Evolutionary conservation across 1,140 invertebrate genomes (phyloP), one percentile per base, ranked within the genome.

Genomic region (Drusus annulatus): DNA sequence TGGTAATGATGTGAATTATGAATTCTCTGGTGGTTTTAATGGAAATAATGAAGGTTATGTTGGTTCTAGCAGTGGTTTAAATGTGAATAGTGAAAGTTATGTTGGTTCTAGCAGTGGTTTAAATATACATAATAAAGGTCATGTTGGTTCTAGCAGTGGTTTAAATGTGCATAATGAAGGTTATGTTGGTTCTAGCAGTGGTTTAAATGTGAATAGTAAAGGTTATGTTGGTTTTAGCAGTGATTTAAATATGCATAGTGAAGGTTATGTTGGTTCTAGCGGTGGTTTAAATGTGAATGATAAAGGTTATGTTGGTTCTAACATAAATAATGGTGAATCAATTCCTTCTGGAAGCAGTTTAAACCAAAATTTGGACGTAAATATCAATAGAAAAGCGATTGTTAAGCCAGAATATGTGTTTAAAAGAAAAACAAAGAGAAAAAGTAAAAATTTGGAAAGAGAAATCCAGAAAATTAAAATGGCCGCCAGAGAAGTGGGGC

Each of bases 331-430:
- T 13, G 36, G 8, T 45, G 10, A 45, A 13, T 45, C 10, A 45
- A 45, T 45, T 8, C 1, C 36, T 45, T 45, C 8, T 45, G 36
- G 10, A 45, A 45, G 36, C 13, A 10, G 36, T 45, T 45, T 45
- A 10, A 31, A 75, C 31, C 5, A 1, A n/a, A 56, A 17, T 56
- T 51, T 36, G 15, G 45, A 62, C 1, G 10, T 8, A 10, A 31
- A 45, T 31, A 21, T 10, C n/a, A 50, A 45, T 68, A 51, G 71
- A 68, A 77, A 73, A 52, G 2, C n/a, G 3, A 50, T 21, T n/a
- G 21, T 63, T 36, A 56, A 54, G 28, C 76, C 78, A 17, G 79
- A 74, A 21, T 83, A 83, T 31, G 81, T 83, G 16, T 83, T 83
- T 50, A 83, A 80, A 73, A 76, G 23, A 60, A 76, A 60, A 65